Conservation (phyloP, 2,797 vertebrate genomes). For the Fundulus diaphanus region DNA sequence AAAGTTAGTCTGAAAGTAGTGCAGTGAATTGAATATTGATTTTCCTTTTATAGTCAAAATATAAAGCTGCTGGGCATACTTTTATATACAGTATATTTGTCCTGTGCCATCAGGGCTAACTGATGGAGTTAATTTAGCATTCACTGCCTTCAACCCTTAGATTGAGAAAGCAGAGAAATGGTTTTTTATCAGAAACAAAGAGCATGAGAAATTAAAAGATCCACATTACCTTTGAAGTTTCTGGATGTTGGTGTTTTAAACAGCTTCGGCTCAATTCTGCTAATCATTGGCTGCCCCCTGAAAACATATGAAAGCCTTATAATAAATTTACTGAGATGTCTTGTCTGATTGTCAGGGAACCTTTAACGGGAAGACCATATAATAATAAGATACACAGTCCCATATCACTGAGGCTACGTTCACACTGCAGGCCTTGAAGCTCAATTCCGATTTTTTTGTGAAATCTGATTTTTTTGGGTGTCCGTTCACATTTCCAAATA, state of each 20-base stretch:
- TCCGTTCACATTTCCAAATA: no score
- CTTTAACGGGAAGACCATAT: no score
- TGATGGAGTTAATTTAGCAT: background rate
- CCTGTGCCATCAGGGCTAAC: background rate
- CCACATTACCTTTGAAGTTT: background rate
- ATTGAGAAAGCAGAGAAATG: background rate
- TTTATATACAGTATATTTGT: background rate
- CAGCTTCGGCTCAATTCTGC: background rate
- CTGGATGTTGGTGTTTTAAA: background rate
- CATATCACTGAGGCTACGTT: no score
- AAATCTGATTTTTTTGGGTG: no score
- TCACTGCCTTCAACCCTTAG: background rate
- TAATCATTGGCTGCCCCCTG: no score
- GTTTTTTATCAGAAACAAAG: background rate
- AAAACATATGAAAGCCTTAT: no score
- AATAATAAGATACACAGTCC: no score
- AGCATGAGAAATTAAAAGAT: background rate
- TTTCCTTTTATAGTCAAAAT: background rate
- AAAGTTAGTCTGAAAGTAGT: background rate
- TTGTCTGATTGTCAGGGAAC: no score
- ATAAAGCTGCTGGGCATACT: background rate
- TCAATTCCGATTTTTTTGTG: no score
- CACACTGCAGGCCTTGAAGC: no score
- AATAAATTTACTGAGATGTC: no score
- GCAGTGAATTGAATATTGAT: background rate